Evolutionary conservation across 2,888 invertebrate genomes (phyloP).

Genomic region (Taphrorychus bicolor): DNA sequence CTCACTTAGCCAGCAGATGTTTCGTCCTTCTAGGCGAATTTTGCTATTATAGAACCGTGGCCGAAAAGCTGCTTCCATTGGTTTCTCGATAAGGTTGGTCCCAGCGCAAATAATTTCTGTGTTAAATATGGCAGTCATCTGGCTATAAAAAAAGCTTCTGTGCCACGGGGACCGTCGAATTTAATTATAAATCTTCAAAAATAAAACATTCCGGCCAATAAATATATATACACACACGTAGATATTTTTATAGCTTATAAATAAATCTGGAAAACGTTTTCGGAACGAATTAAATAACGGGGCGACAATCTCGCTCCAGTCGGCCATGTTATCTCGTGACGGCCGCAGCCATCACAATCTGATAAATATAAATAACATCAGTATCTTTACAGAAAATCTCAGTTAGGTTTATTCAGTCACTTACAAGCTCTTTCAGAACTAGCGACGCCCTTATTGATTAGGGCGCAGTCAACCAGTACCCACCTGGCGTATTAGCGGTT

Average conservation of each 20-base stretch:
- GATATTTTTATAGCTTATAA: neutral
- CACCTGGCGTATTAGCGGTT: no score
- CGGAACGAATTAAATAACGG: neutral
- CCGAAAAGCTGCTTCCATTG: no score
- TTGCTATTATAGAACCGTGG: neutral
- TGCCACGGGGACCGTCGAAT: neutral
- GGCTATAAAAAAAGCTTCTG: neutral
- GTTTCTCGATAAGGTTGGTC: no score
- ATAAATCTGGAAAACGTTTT: neutral
- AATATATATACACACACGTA: neutral
- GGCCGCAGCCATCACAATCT: no score
- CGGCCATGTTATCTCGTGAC: neutral
- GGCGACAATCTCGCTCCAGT: neutral
- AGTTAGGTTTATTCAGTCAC: no score
- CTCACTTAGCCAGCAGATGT: slow-evolving; percentile 27
- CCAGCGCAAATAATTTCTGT: no score
- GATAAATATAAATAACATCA: no score
- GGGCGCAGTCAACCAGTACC: no score
- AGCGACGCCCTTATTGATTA: no score
- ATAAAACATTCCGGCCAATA: slow-evolving; percentile 5
- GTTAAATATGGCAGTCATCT: no score
- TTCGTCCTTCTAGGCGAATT: neutral
- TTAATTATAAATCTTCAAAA: slow-evolving; percentile 5
- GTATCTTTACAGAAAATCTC: no score
- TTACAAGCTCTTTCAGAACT: no score